Evolutionary conservation across 2,888 invertebrate species (phyloP).

Genomic region (Formica aserva): DNA sequence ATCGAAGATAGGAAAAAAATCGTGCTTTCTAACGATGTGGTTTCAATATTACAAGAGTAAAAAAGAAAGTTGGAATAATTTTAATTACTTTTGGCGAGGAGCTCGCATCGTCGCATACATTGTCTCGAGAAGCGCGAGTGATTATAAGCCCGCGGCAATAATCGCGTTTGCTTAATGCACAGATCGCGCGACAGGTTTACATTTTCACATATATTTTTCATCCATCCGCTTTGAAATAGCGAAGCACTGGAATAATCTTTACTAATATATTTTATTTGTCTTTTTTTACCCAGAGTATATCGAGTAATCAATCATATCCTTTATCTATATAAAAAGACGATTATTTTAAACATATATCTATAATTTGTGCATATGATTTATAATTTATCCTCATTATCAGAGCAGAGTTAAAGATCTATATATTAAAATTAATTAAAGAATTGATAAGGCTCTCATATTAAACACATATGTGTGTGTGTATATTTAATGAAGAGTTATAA

Average conservation of each 20-base stretch:
- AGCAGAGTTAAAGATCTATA: constrained; percentile 8
- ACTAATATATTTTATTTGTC: constrained; percentile 26
- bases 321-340: constrained; percentile 30
- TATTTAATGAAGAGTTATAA: constrained; percentile 43
- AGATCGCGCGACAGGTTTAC: constrained; percentile 13
- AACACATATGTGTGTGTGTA: background rate
- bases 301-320: constrained; percentile 27
- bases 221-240: constrained; percentile 25
- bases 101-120: constrained; percentile 39
- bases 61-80: constrained; percentile 45
- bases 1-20: constrained; percentile 35
- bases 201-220: constrained; percentile 42
- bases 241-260: constrained; percentile 27
- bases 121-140: constrained; percentile 44
- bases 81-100: constrained; percentile 49
- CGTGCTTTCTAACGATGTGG: constrained; percentile 51
- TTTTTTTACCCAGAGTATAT: background rate
- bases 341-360: background rate
- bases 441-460: too few species aligned
- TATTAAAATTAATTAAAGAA: constrained; percentile 2
- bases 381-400: constrained; percentile 25
- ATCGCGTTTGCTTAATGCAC: constrained; percentile 24
- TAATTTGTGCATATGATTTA: background rate
- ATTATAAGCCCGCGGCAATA: constrained; percentile 36
- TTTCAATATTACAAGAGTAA: constrained; percentile 50